Percentiles rank a stretch among this genome's conserved stretches.
These are phyloP conservation scores for Menidia beryllina DNA, from an alignment of 2,113 vertebrate genomes.

Conservation along the genomic window DNA sequence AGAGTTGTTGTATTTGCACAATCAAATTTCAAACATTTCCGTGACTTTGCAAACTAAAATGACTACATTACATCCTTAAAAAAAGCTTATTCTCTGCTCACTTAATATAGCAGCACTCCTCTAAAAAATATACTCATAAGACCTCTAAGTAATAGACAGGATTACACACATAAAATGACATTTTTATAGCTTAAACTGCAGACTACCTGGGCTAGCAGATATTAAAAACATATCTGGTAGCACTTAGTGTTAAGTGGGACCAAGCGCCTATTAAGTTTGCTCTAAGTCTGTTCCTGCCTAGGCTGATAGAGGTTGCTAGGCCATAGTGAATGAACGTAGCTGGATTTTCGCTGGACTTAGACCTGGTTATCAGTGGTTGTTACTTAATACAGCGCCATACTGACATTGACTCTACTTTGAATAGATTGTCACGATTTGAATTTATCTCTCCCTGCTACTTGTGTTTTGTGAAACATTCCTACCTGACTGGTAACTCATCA, in stretches of 20 bases:
- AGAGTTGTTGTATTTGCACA: neutral
- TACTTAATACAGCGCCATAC: conserved; percentile 60
- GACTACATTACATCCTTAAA: conserved; percentile 23
- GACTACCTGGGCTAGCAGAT: conserved; percentile 79
- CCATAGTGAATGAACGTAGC: conserved; percentile 75
- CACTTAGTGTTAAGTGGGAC: conserved; percentile 82
- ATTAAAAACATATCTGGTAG: conserved; percentile 80
- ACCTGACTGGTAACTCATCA: conserved; percentile 37
- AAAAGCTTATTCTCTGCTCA: conserved; percentile 42
- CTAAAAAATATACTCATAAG: conserved; percentile 70
- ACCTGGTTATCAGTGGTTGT: conserved; percentile 76
- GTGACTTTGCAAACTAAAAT: conserved; percentile 5
- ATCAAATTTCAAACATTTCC: neutral
- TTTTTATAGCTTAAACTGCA: conserved; percentile 77
- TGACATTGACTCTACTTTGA: conserved; percentile 66
- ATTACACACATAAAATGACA: conserved; percentile 82
- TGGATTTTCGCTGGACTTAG: conserved; percentile 86
- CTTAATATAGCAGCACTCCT: conserved; percentile 69
- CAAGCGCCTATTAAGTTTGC: conserved; percentile 81
- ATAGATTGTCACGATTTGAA: conserved; percentile 71
- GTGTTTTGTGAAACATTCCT: conserved; percentile 72
- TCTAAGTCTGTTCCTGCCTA: conserved; percentile 69
- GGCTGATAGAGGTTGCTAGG: conserved; percentile 73
- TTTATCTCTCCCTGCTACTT: conserved; percentile 60
- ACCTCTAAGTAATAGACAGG: conserved; percentile 81